These are phyloP conservation scores for Hepsetus odoe DNA, from an alignment of 2,113 vertebrate genomes.

Conservation along the genomic window DNA sequence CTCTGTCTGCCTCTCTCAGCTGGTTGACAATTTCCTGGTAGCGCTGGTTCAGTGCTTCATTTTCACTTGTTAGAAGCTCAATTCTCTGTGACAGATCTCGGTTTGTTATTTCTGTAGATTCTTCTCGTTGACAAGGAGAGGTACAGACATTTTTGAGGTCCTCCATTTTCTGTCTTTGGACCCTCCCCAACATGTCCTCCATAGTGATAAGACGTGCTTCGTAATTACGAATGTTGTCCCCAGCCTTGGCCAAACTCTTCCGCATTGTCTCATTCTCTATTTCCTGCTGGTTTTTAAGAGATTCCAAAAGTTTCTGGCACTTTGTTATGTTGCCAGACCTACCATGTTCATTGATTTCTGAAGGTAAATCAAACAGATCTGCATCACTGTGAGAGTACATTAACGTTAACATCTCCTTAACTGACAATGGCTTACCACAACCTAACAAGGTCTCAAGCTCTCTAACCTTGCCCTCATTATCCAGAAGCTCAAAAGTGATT, in stretches of 20 bases:
- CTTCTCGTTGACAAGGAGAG: slow-evolving; percentile 64
- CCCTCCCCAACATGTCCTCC: slow-evolving; percentile 72
- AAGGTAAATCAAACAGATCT: slow-evolving; percentile 22
- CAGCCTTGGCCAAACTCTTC: slow-evolving; percentile 71
- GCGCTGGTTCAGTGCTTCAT: slow-evolving; percentile 72
- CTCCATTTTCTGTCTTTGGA: slow-evolving; percentile 69
- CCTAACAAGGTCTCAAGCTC: slow-evolving; percentile 71
- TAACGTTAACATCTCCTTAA: slow-evolving; percentile 67
- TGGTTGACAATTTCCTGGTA: slow-evolving; percentile 82
- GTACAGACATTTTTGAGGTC: slow-evolving; percentile 55
- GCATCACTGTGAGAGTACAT: slow-evolving; percentile 61
- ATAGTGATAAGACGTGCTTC: slow-evolving; percentile 74
- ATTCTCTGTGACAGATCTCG: slow-evolving; percentile 70
- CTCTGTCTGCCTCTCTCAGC: slow-evolving; percentile 79
- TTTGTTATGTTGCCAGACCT: slow-evolving; percentile 40
- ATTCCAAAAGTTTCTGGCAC: slow-evolving; percentile 70
- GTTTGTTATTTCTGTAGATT: slow-evolving; percentile 58
- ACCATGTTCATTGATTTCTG: slow-evolving; percentile 54
- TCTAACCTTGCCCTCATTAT: slow-evolving; percentile 68
- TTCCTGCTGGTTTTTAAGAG: slow-evolving; percentile 73
- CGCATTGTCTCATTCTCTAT: slow-evolving; percentile 71
- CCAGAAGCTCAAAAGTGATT: slow-evolving; percentile 66
- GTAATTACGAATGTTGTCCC: slow-evolving; percentile 73
- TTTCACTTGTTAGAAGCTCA: slow-evolving; percentile 74
- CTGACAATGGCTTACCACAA: slow-evolving; percentile 62